Percentiles rank a stretch among this genome's conserved stretches.
Evolutionary conservation across 2,888 invertebrate genomes (phyloP).

Genomic region (Ophioninae sp.): DNA sequence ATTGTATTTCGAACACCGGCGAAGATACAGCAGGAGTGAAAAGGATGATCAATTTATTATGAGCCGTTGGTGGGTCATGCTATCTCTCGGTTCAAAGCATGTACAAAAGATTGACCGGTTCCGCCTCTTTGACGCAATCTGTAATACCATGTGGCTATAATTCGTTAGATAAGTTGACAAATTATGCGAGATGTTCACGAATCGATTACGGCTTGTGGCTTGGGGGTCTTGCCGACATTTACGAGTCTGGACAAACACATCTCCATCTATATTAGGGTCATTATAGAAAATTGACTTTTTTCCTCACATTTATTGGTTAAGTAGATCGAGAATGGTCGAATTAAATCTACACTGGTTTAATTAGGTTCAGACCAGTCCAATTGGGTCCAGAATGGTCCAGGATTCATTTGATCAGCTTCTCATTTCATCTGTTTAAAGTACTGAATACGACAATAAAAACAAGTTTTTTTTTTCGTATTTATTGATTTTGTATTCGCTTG

Average conservation of each 20-base stretch:
- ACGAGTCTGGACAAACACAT: background rate
- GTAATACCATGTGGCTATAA: conserved; percentile 21
- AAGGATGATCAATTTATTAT: conserved; percentile 7
- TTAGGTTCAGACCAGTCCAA: no score
- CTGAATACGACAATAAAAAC: no score
- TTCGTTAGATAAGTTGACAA: conserved; percentile 8
- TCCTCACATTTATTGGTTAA: no score
- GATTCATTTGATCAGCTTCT: no score
- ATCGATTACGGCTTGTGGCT: background rate
- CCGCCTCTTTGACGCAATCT: conserved; percentile 9
- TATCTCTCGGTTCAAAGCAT: conserved; percentile 39
- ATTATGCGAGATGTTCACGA: background rate
- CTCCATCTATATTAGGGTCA: background rate
- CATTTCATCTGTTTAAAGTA: no score
- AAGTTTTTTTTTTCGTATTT: no score
- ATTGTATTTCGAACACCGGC: conserved; percentile 42
- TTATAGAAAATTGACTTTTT: no score
- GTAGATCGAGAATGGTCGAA: no score
- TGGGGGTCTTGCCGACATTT: background rate
- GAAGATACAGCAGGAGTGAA: background rate
- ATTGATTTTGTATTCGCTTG: no score
- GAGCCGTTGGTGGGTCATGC: conserved; percentile 15
- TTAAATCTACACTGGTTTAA: no score
- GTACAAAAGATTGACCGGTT: conserved; percentile 32
- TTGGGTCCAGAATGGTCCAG: no score